These are phyloP conservation scores for Mystacides longicornis DNA, from an alignment of 2,888 invertebrate species.

Conservation along the genomic window DNA sequence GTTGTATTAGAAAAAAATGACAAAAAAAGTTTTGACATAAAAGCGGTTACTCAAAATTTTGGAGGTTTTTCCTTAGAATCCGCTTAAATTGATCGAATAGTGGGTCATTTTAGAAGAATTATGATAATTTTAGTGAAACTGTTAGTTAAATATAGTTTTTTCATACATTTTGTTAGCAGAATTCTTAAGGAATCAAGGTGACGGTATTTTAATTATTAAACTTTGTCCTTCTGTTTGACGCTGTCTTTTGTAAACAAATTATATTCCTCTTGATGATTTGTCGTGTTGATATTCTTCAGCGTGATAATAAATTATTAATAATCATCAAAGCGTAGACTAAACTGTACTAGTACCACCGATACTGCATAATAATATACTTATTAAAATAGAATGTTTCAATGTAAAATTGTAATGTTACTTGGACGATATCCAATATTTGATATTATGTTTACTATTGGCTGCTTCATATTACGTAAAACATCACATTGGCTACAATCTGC, in stretches of 20 bases:
- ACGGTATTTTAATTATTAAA: too few species aligned
- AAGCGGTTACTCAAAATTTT: too few species aligned
- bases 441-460: slow-evolving; percentile 7
- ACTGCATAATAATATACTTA: neutral
- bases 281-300: neutral
- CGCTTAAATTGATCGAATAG: too few species aligned
- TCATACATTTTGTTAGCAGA: too few species aligned
- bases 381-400: slow-evolving; percentile 2
- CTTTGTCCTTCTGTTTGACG: neutral
- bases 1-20: too few species aligned
- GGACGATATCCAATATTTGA: slow-evolving; percentile 2
- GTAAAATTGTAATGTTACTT: neutral
- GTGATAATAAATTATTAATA: neutral
- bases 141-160: too few species aligned
- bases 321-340: neutral
- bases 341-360: too few species aligned
- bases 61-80: too few species aligned
- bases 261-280: neutral
- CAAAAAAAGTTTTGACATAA: too few species aligned
- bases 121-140: too few species aligned
- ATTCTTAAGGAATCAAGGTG: too few species aligned
- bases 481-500: slow-evolving; percentile 6
- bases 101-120: too few species aligned
- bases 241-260: neutral
- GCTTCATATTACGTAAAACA: neutral